These are phyloP conservation scores for Sepioteuthis lessoniana DNA, from an alignment of 2,888 invertebrate species.

Conservation along the genomic window DNA sequence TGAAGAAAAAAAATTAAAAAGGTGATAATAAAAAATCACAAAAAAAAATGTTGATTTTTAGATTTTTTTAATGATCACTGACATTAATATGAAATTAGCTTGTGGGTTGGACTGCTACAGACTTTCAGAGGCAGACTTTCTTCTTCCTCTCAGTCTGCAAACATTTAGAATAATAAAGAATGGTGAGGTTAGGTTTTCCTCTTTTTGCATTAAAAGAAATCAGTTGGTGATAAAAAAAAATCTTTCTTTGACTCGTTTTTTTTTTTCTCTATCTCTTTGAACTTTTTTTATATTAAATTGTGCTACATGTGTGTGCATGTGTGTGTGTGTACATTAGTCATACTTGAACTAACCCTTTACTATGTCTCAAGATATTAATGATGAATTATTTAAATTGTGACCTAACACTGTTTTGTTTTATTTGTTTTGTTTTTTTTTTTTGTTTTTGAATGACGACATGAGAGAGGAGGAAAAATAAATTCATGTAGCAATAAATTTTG, in stretches of 20 bases:
- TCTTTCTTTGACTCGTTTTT: background rate
- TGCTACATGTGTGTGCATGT: background rate
- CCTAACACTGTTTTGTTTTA: background rate
- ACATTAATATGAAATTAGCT: background rate
- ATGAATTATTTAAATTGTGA: slow-evolving; percentile 20
- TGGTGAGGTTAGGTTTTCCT: background rate
- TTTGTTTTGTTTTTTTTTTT: too few species aligned
- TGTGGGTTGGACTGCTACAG: slow-evolving; percentile 8
- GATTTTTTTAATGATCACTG: background rate
- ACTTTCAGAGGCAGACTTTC: background rate
- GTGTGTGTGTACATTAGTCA: background rate
- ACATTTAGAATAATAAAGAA: background rate
- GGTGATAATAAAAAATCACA: background rate
- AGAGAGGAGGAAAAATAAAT: background rate
- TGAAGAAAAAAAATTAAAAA: background rate
- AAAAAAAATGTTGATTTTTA: background rate
- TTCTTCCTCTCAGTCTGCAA: background rate
- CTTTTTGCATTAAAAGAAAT: slow-evolving; percentile 4
- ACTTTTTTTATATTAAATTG: background rate
- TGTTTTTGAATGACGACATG: background rate
- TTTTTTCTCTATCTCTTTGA: background rate
- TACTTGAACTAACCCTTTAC: background rate
- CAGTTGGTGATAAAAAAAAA: background rate
- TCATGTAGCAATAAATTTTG: slow-evolving; percentile 33
- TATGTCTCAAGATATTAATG: background rate